Conservation (phyloP, 2,888 invertebrate species). For the Hartigia nigra region DNA sequence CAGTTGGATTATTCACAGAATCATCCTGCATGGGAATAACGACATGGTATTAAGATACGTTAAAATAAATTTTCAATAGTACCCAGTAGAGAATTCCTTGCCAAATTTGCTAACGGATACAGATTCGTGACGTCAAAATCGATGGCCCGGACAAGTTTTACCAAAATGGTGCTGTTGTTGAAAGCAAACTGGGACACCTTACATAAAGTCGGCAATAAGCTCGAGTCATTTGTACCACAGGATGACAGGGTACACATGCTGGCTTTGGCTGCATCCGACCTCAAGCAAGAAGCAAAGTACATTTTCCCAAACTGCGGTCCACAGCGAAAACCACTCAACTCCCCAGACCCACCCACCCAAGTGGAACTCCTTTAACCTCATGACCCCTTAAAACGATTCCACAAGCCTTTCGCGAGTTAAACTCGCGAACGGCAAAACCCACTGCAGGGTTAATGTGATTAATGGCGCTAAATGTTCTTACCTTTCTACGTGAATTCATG, state of each 20-base stretch:
- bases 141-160: not conserved
- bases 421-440: conserved; percentile 44
- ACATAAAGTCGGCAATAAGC: conserved; percentile 1
- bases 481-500: conserved; percentile 20
- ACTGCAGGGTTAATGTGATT: conserved; percentile 53
- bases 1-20: too few species aligned
- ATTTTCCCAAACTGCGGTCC: conserved; percentile 28
- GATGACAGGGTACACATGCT: conserved; percentile 18
- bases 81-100: not conserved
- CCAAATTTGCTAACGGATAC: not conserved
- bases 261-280: conserved; percentile 13
- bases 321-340: conserved; percentile 36
- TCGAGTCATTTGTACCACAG: conserved; percentile 13
- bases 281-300: conserved; percentile 36
- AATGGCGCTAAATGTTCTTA: conserved; percentile 47
- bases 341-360: conserved; percentile 6
- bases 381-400: conserved; percentile 25
- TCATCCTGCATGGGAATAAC: not conserved
- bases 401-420: conserved; percentile 16
- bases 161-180: not conserved
- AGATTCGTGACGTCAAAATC: not conserved
- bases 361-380: conserved; percentile 10
- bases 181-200: conserved; percentile 2
- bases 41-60: not conserved
- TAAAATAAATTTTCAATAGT: not conserved